Evolutionary conservation across 2,113 vertebrate species (phyloP).

Genomic region (Paramormyrops kingsleyae): DNA sequence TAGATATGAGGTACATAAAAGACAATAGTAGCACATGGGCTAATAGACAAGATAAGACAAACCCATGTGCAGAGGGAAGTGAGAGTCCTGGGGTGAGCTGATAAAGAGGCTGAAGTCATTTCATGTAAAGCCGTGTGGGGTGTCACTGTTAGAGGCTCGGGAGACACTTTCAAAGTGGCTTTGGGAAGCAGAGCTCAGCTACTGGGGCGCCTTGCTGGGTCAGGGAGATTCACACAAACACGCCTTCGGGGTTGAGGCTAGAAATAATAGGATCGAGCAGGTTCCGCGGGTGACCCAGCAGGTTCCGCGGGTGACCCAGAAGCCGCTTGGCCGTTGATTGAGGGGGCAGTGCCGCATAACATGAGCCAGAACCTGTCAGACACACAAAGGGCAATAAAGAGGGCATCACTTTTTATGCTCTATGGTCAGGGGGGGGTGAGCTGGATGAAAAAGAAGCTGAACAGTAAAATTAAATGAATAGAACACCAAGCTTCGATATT

Average conservation of each 20-base stretch:
- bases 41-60: not conserved
- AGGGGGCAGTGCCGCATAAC: slow-evolving; percentile 40
- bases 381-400: not conserved
- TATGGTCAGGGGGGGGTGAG: not conserved
- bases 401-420: not conserved
- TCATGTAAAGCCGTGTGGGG: not conserved
- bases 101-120: not conserved
- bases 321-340: slow-evolving; percentile 53
- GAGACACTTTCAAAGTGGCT: slow-evolving; percentile 11
- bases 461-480: not conserved
- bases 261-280: slow-evolving; percentile 62
- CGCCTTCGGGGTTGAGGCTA: slow-evolving; percentile 63
- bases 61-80: not conserved
- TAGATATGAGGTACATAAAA: not conserved
- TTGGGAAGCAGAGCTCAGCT: slow-evolving; percentile 8
- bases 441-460: not conserved
- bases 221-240: slow-evolving; percentile 45
- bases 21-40: not conserved
- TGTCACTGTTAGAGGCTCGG: not conserved
- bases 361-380: slow-evolving; percentile 40
- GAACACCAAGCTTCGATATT: not conserved
- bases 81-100: not conserved
- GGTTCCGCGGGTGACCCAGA: slow-evolving; percentile 54
- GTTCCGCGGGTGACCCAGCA: slow-evolving; percentile 56
- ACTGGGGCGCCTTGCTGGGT: slow-evolving; percentile 7